Base-by-base conservation (phyloP, 2,113 vertebrate species). In the Oreochromis aureus region DNA sequence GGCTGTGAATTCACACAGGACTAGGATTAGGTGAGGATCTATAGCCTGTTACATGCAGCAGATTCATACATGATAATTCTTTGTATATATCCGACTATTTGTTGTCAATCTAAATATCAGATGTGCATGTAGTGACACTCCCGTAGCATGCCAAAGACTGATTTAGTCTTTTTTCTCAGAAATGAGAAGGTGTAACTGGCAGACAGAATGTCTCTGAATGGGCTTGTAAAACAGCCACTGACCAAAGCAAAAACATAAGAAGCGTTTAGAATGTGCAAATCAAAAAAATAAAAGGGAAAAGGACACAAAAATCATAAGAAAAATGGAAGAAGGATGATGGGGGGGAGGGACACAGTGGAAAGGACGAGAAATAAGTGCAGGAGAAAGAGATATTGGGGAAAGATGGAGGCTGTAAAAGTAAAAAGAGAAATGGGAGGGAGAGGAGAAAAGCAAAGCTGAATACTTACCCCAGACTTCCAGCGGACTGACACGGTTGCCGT, bases 391-490 rank as follows among this genome's bases (percentile, higher is more conserved):
- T 34, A 34, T 9, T n/a, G 27, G 46, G 18, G 41, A 32, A 51
- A 19, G 44, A 51, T 32, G 6, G 32, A 48, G 41, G 34, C n/a
- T 41, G 53, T 15, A 30, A 1, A 3, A 85, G 59, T 66, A 83
- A 2, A 41, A 30, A 51, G 15, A 4, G 32, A 48, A 24, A 19
- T n/a, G 73, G 73, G 46, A 53, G 46, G 27, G 27, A 55, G 56
- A 53, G 82, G 66, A 46, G 36, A 88, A 27, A 59, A 18, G 24
- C 46, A n/a, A 51, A 86, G 71, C 34, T 10, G 76, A 27, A 81
- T 83, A 94, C 94, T 95, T 92, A 95, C 95, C 93, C 92, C 92
- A 95, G 92, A 82, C 78, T 88, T 90, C 59, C 79, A 83, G 90
- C 19, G 90, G 81, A 88, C 66, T 87, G 87, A 85, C 58, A 81